phyloP scores from a whole-genome alignment of 1,140 invertebrate species.

The Idris sp. region DNA sequence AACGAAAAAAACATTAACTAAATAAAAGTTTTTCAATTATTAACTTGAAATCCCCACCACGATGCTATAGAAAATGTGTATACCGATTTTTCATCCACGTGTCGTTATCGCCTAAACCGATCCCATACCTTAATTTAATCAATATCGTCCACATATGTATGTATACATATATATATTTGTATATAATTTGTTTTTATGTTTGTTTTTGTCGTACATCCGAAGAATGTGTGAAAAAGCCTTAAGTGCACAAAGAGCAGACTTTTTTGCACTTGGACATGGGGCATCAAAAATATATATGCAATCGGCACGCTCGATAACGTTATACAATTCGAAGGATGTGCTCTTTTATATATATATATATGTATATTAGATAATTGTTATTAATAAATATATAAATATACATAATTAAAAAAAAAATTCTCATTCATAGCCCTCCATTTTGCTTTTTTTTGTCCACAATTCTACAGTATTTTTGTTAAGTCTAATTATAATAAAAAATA shows the following conservation, averaged over 20 bases:
- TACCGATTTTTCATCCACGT: conserved; percentile 39
- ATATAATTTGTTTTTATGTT: conserved; percentile 51
- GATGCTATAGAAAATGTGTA: conserved; percentile 15
- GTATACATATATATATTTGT: conserved; percentile 42
- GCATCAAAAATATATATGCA: conserved; percentile 64
- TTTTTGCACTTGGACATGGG: conserved; percentile 59
- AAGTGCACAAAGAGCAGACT: conserved; percentile 52
- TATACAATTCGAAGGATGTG: conserved; percentile 56
- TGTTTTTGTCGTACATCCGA: conserved; percentile 47
- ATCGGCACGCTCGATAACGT: conserved; percentile 63
- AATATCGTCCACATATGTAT: conserved; percentile 44
- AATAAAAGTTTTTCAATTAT: too few species aligned
- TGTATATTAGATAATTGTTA: conserved; percentile 18
- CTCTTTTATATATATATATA: conserved; percentile 28
- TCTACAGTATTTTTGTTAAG: conserved; percentile 49
- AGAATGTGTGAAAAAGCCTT: conserved; percentile 60
- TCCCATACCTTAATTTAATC: conserved; percentile 31
- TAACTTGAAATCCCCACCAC: neutral
- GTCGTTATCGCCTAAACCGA: conserved; percentile 33
- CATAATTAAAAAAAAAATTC: too few species aligned
- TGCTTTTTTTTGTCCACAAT: conserved; percentile 5
- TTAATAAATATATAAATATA: conserved; percentile 24
- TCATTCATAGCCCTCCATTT: conserved; percentile 28
- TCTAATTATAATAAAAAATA: conserved; percentile 39
- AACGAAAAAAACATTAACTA: too few species aligned